Evolutionary conservation across 2,797 vertebrate species (phyloP).

Genomic region (Miopithecus talapoin): DNA sequence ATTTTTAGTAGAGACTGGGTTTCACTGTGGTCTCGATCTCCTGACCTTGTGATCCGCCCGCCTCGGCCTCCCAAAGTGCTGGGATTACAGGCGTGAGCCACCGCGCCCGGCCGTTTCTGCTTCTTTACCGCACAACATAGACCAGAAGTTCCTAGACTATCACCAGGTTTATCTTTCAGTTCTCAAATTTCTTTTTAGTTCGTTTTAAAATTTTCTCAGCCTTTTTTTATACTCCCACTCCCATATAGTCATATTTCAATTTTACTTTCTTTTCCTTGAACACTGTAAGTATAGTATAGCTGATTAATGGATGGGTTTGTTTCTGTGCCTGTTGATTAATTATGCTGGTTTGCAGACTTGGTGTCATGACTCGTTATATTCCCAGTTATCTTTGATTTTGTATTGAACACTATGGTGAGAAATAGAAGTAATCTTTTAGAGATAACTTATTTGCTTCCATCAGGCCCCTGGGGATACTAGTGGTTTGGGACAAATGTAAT

Average conservation of each 20-base stretch:
- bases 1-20: no score
- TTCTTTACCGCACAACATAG: not conserved
- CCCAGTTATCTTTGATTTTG: not conserved
- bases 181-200: not conserved
- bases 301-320: not conserved
- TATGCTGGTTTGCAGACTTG: not conserved
- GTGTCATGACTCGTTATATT: not conserved
- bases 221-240: not conserved
- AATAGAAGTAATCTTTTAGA: not conserved
- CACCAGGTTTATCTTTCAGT: not conserved
- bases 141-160: not conserved
- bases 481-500: not conserved
- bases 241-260: not conserved
- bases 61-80: no score
- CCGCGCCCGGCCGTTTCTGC: not conserved
- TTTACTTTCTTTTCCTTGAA: not conserved
- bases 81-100: no score
- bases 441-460: not conserved
- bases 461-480: not conserved
- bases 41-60: no score
- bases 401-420: not conserved
- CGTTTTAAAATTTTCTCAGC: not conserved
- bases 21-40: no score
- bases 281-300: accelerated
- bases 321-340: not conserved